phyloP scores from a whole-genome alignment of 2,888 invertebrate species.

The Aphidius colemani region DNA sequence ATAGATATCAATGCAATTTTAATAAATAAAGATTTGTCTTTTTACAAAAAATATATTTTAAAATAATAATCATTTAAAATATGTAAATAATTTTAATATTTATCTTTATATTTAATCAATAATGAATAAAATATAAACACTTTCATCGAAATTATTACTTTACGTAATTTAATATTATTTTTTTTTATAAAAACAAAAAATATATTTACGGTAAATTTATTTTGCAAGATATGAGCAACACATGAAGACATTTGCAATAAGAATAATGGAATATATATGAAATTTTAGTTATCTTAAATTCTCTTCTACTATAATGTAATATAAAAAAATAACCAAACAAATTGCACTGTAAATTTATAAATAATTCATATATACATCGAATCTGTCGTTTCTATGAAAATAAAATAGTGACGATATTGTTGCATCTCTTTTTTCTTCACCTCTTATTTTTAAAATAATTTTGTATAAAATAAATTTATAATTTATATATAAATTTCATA shows the following conservation, averaged over 20 bases:
- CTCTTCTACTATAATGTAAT: conserved; percentile 3
- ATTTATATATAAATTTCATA: not conserved
- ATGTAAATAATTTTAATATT: no score
- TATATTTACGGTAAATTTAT: no score
- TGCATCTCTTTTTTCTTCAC: conserved; percentile 9
- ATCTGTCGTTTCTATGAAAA: conserved; percentile 39
- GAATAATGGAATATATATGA: conserved; percentile 21
- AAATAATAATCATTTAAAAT: no score
- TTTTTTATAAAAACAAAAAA: no score
- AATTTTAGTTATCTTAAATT: not conserved
- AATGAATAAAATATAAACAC: no score
- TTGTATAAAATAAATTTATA: not conserved
- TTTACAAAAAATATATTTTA: no score
- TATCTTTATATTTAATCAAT: no score
- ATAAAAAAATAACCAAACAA: conserved; percentile 26
- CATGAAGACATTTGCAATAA: conserved; percentile 1
- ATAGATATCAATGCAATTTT: not conserved
- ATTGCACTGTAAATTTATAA: conserved; percentile 35
- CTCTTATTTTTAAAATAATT: not conserved
- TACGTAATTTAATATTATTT: no score
- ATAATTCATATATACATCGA: conserved; percentile 39
- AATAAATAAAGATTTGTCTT: no score
- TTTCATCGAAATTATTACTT: no score
- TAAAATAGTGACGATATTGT: conserved; percentile 22
- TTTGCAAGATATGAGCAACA: conserved; percentile 1